Base-by-base conservation (phyloP, 2,797 vertebrate genomes). In the Gila robusta region DNA sequence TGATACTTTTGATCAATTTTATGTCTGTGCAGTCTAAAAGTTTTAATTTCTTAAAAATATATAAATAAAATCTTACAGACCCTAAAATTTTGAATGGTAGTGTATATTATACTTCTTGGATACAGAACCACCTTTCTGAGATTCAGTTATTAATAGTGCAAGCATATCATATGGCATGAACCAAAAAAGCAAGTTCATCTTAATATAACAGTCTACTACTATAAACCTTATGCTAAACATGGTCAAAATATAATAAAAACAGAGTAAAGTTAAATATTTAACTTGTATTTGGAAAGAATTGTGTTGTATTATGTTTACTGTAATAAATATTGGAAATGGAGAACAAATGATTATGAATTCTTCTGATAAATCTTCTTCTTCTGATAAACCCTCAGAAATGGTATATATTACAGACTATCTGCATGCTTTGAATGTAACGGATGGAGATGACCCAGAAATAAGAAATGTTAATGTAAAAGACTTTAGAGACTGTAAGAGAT, bases 281-380 rank as follows among this genome's bases (percentile, higher is more conserved):
- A 52, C 14, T 41, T 79, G 56, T 17, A 81, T 35, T 35, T 8
- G 19, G 19, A 39, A 56, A 69, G 9, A 67, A 49, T 52, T 12
- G 17, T 74, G 1, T 37, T 49, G 5, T 19, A 39, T 64, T n/a
- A 81, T 69, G 84, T 89, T 66, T 87, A 37, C 37, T 37, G 37
- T 37, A 37, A 37, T 37, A 37, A 37, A 37, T 37, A 37, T 37
- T 37, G 37, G 6, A 37, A 37, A 37, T 37, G 37, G 37, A 37
- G 37, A 37, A 37, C 37, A 37, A 37, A 37, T 37, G 37, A 37
- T 37, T 37, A 37, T 37, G 37, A 37, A 37, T 37, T 37, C 37
- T 37, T 37, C 37, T 6, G 37, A 37, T 37, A 37, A 37, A 37
- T 37, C 37, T 6, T 37, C 35, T 37, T 37, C 37, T 37, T 37